These are phyloP conservation scores for Salvelinus fontinalis DNA, from an alignment of 2,113 vertebrate species.

Conservation along the genomic window DNA sequence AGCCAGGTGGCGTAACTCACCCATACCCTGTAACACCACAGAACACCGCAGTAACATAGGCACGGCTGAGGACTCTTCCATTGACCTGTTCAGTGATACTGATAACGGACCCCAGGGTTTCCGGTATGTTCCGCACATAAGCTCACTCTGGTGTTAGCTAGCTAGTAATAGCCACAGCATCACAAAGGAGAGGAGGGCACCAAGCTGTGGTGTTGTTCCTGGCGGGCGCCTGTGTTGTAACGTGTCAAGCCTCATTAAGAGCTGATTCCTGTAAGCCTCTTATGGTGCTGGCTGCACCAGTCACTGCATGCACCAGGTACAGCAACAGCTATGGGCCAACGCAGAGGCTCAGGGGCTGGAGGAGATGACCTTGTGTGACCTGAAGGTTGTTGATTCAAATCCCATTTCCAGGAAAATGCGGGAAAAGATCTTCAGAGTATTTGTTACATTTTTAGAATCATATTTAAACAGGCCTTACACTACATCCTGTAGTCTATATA, in stretches of 20 bases:
- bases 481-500: too few relatives aligned
- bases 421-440: not conserved
- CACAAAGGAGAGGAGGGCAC: conserved; percentile 22
- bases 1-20: conserved; percentile 12
- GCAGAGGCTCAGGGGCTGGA: not conserved
- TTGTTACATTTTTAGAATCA: not conserved
- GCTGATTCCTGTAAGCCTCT: conserved; percentile 55
- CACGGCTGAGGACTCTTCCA: conserved; percentile 16
- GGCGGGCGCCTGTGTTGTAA: conserved; percentile 12
- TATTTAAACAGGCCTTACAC: not conserved
- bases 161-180: too few relatives aligned
- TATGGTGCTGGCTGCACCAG: conserved; percentile 40
- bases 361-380: not conserved
- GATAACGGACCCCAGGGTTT: conserved; percentile 24
- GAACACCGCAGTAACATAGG: too few relatives aligned
- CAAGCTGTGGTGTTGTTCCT: conserved; percentile 64
- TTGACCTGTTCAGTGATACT: conserved; percentile 39
- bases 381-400: not conserved
- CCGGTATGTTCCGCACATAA: conserved; percentile 23
- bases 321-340: not conserved
- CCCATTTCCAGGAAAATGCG: too few relatives aligned
- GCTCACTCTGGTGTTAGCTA: conserved; percentile 11
- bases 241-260: conserved; percentile 61
- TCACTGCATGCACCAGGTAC: conserved; percentile 46
- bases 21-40: not conserved